Conservation (phyloP, 2,888 invertebrate species). For the Labia minor region DNA sequence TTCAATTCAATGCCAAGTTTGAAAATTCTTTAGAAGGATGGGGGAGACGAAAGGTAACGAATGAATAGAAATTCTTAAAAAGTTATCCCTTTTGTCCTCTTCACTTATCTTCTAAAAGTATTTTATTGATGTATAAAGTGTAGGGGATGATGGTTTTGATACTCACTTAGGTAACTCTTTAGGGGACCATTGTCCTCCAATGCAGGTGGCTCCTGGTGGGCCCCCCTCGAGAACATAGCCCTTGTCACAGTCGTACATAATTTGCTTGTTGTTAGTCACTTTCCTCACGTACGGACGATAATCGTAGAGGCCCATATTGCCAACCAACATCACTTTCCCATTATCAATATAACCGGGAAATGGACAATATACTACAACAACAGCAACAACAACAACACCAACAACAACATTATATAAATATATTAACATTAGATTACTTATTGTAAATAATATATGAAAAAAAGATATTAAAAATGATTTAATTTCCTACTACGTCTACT, state of each 20-base stretch:
- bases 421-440: no score
- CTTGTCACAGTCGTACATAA: conserved; percentile 90
- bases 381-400: conserved; percentile 16
- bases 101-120: no score
- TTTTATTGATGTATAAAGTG: no score
- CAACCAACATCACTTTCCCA: conserved; percentile 83
- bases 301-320: conserved; percentile 92
- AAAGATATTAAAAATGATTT: no score
- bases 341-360: conserved; percentile 82
- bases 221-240: conserved; percentile 80
- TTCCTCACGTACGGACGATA: conserved; percentile 87
- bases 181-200: conserved; percentile 91
- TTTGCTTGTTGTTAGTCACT: conserved; percentile 83
- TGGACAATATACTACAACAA: conserved; percentile 69
- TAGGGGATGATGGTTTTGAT: no score
- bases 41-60: no score
- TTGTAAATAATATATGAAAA: background rate
- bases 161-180: conserved; percentile 63
- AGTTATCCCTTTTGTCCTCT: no score
- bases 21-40: no score
- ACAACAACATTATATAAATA: background rate
- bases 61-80: no score
- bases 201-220: conserved; percentile 86
- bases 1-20: no score
- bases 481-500: no score